These are phyloP conservation scores for Montifringilla adamsi DNA, from an alignment of 2,113 vertebrate species.

Conservation along the genomic window DNA sequence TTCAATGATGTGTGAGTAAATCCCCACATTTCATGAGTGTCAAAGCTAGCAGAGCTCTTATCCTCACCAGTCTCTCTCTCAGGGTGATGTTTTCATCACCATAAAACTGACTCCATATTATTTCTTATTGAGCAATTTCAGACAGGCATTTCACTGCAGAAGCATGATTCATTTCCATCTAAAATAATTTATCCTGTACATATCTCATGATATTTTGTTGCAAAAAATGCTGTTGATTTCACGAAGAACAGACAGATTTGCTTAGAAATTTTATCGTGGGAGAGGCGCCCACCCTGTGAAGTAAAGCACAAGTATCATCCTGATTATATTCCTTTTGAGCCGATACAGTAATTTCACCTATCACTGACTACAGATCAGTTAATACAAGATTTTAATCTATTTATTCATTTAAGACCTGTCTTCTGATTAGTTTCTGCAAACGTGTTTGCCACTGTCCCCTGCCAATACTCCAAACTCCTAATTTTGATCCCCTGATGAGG, in stretches of 20 bases:
- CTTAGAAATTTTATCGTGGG: neutral
- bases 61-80: neutral
- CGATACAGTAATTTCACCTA: neutral
- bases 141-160: neutral
- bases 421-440: neutral
- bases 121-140: neutral
- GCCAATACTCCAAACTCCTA: neutral
- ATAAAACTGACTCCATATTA: conserved; percentile 24
- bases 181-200: conserved; percentile 1
- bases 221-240: neutral
- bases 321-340: neutral
- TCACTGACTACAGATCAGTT: neutral
- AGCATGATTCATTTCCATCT: neutral
- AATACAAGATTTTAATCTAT: neutral
- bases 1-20: neutral
- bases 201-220: neutral
- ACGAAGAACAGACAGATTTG: neutral
- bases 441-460: neutral
- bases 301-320: neutral
- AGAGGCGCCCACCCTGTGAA: neutral
- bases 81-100: conserved; percentile 1
- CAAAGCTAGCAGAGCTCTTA: neutral
- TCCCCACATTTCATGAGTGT: neutral
- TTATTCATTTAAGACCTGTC: neutral
- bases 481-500: neutral